These are phyloP conservation scores for Epizoanthus rinbou DNA, from an alignment of 92 coral and sea anemone species.

Conservation along the genomic window DNA sequence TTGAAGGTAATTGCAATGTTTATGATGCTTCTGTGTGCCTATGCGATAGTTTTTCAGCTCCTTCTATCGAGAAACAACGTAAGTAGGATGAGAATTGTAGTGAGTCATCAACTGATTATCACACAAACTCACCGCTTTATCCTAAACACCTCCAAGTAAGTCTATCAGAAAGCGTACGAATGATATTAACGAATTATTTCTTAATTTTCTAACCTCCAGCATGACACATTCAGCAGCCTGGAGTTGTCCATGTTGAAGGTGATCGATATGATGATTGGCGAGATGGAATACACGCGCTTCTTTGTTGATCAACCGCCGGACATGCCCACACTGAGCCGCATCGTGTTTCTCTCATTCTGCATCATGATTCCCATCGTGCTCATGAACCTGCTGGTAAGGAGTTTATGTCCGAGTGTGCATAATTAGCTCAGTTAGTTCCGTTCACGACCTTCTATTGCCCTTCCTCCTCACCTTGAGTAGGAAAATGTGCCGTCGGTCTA, in stretches of 20 bases:
- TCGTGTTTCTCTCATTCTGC: constrained; percentile 66
- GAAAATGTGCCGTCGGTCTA: no score
- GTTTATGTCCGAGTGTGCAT: no score
- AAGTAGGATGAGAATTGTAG: background rate
- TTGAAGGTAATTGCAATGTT: constrained; percentile 74
- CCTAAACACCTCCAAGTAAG: no score
- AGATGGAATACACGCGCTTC: constrained; percentile 81
- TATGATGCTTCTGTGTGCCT: constrained; percentile 64
- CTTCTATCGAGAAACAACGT: constrained; percentile 58
- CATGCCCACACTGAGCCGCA: constrained; percentile 49
- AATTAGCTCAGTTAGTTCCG: no score
- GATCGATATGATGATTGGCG: constrained; percentile 82
- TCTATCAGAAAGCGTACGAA: no score
- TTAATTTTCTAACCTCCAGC: background rate
- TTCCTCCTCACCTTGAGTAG: no score
- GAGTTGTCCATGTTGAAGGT: constrained; percentile 61
- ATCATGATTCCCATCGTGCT: constrained; percentile 74
- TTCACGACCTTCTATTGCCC: no score
- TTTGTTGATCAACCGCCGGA: constrained; percentile 68
- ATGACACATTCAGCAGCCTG: constrained; percentile 63
- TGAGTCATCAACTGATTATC: no score
- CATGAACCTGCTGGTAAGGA: constrained; percentile 75
- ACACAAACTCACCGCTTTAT: no score
- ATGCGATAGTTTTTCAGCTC: constrained; percentile 63
- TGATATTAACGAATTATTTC: background rate